A percentile compares a stretch with the other conserved stretches of the same genome.
Conservation (phyloP, 2,888 invertebrate species). For the Phasia obesa region DNA sequence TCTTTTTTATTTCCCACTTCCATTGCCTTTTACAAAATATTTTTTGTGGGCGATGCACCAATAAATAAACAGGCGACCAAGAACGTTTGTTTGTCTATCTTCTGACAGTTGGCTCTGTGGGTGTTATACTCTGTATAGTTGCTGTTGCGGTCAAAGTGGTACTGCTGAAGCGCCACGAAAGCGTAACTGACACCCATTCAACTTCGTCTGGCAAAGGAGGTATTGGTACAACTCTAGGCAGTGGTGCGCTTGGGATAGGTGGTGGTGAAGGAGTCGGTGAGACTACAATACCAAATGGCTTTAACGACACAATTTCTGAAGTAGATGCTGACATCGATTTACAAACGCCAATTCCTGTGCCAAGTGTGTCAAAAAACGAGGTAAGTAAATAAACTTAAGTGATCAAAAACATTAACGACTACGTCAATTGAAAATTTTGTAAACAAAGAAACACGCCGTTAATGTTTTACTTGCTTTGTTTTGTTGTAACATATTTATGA, state of each 20-base stretch:
- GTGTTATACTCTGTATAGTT: conserved; percentile 88
- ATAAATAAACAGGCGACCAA: conserved; percentile 78
- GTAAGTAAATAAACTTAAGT: conserved; percentile 75
- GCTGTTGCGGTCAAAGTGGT: conserved; percentile 88
- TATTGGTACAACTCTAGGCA: conserved; percentile 55
- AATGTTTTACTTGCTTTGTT: background rate
- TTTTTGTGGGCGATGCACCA: conserved; percentile 24
- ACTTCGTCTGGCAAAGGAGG: conserved; percentile 84
- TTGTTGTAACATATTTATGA: conserved; percentile 48
- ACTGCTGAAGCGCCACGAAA: conserved; percentile 86
- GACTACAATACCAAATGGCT: conserved; percentile 91
- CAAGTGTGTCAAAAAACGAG: conserved; percentile 82
- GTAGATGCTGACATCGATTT: conserved; percentile 89
- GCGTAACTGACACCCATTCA: conserved; percentile 82
- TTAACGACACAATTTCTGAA: conserved; percentile 93
- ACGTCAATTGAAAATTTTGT: conserved; percentile 20
- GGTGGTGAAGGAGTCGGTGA: conserved; percentile 80
- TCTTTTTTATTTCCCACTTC: background rate
- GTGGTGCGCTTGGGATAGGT: conserved; percentile 78
- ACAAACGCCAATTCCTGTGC: conserved; percentile 84
- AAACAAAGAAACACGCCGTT: conserved; percentile 29
- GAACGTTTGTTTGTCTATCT: conserved; percentile 90
- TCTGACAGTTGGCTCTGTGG: conserved; percentile 88
- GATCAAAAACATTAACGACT: conserved; percentile 23
- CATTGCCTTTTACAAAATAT: conserved; percentile 23